Conservation (phyloP, 1,140 invertebrate genomes). For the Paracyclopina nana region DNA sequence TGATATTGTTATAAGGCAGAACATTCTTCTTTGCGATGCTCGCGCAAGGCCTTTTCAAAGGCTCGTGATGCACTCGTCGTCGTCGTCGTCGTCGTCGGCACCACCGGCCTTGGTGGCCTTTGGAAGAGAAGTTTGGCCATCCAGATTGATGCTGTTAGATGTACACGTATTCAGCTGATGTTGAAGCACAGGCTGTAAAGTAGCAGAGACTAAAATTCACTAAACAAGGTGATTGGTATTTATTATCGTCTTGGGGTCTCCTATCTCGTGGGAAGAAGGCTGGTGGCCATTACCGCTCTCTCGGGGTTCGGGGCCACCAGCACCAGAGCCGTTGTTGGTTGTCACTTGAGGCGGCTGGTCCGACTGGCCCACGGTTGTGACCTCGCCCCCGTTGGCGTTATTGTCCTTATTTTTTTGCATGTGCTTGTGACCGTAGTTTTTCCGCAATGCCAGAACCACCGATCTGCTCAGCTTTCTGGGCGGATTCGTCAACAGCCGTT, state of each 20-base stretch:
- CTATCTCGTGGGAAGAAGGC: not conserved
- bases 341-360: not conserved
- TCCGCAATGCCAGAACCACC: conserved; percentile 12
- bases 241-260: not conserved
- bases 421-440: conserved; percentile 13
- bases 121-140: too few species aligned
- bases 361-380: not conserved
- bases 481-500: conserved; percentile 14
- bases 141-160: too few species aligned
- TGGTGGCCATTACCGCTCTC: not conserved
- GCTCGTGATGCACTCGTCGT: too few species aligned
- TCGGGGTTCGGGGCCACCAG: not conserved
- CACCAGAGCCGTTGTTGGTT: not conserved
- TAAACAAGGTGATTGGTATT: too few species aligned
- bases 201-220: too few species aligned
- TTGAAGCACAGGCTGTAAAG: too few species aligned
- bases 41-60: too few species aligned
- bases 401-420: conserved; percentile 3
- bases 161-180: too few species aligned
- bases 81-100: too few species aligned
- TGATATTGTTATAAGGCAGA: too few species aligned
- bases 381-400: not conserved
- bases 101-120: too few species aligned
- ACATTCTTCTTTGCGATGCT: too few species aligned
- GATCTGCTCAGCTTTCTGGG: conserved; percentile 13